These are phyloP conservation scores for Apamea monoglypha DNA, from an alignment of 2,888 invertebrate genomes.

Conservation along the genomic window DNA sequence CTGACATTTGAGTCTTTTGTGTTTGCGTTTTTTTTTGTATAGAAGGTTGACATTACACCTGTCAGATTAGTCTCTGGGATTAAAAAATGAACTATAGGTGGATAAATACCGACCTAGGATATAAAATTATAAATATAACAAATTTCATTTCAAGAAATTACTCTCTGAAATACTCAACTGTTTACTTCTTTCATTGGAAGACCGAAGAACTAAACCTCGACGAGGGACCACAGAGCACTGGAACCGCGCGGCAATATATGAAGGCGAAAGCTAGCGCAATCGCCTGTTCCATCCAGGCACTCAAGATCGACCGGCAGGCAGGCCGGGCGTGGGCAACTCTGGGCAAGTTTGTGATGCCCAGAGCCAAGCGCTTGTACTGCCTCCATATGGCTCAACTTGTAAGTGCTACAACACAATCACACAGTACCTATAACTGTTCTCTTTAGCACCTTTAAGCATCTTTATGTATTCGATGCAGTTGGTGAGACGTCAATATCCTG, in stretches of 20 bases:
- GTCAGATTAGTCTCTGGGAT: too few species aligned
- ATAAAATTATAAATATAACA: too few species aligned
- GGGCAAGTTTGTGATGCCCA: slow-evolving; percentile 75
- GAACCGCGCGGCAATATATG: not conserved
- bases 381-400: slow-evolving; percentile 80
- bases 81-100: too few species aligned
- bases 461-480: not conserved
- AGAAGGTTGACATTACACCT: too few species aligned
- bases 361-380: slow-evolving; percentile 78
- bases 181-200: slow-evolving; percentile 13
- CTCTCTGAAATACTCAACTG: not conserved
- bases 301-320: slow-evolving; percentile 80
- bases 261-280: slow-evolving; percentile 67
- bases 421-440: not conserved
- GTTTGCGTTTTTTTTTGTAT: too few species aligned
- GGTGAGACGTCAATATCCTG: not conserved
- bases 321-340: slow-evolving; percentile 82
- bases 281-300: slow-evolving; percentile 81
- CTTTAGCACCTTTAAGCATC: not conserved
- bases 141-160: not conserved
- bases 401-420: slow-evolving; percentile 37
- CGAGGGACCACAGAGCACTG: not conserved
- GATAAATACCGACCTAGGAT: too few species aligned
- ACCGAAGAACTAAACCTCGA: not conserved
- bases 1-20: too few species aligned